These are phyloP conservation scores for Emydura subglobosa DNA, from an alignment of 2,113 vertebrate species.

Conservation along the genomic window DNA sequence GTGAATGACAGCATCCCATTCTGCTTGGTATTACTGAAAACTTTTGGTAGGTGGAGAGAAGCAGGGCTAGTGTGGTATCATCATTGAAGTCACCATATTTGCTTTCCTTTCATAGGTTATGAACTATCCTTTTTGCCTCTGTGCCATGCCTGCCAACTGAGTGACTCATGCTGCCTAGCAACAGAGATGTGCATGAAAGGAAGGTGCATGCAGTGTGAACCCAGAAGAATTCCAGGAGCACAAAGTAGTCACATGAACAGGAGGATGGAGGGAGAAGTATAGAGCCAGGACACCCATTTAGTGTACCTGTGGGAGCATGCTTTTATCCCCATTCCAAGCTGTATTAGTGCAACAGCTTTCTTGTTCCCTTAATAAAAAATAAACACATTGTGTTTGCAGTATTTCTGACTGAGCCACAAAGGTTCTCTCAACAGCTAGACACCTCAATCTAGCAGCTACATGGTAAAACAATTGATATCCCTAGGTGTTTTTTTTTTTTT, in stretches of 20 bases:
- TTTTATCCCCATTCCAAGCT: background rate
- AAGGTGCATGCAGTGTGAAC: fast-evolving
- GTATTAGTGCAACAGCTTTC: background rate
- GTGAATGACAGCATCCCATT: background rate
- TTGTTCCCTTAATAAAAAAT: fast-evolving
- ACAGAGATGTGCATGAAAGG: background rate
- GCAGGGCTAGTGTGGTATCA: background rate
- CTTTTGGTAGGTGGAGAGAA: fast-evolving
- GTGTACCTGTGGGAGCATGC: fast-evolving
- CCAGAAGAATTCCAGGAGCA: fast-evolving
- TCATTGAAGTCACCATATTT: background rate
- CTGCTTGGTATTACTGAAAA: background rate
- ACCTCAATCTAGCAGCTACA: no score
- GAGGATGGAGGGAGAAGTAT: background rate
- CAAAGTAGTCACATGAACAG: fast-evolving
- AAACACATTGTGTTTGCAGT: fast-evolving
- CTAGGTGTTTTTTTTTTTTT: no score
- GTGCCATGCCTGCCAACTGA: background rate
- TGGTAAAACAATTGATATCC: no score
- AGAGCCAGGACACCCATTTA: background rate
- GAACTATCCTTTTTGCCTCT: fast-evolving
- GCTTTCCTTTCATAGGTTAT: background rate
- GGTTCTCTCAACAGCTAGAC: no score
- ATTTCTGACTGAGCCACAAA: background rate
- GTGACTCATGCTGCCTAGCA: slow-evolving; percentile 33